Percentiles rank a stretch among this genome's conserved stretches.
Conservation (phyloP, 1,140 invertebrate species). For the Temnothorax curvispinosus region DNA sequence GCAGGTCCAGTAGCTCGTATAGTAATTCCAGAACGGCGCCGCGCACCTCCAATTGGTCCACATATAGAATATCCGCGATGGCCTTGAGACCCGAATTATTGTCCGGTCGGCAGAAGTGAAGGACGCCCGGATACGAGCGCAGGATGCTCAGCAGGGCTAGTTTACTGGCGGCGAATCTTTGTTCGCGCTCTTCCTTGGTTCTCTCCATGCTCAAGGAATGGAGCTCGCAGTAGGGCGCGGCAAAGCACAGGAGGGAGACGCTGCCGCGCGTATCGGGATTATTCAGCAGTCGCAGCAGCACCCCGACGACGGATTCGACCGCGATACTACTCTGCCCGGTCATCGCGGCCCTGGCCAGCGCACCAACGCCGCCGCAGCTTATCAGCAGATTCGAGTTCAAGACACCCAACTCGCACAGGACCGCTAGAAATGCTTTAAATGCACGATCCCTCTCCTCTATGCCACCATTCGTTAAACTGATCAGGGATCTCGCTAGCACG, state of each 20-base stretch:
- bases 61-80: slow-evolving; percentile 94
- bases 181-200: slow-evolving; percentile 91
- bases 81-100: slow-evolving; percentile 91
- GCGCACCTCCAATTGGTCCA: slow-evolving; percentile 95
- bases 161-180: slow-evolving; percentile 93
- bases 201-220: slow-evolving; percentile 89
- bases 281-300: slow-evolving; percentile 95
- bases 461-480: slow-evolving; percentile 93
- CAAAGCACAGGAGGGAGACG: slow-evolving; percentile 93
- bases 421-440: slow-evolving; percentile 92
- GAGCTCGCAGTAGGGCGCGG: slow-evolving; percentile 97
- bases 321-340: slow-evolving; percentile 92
- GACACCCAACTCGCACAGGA: slow-evolving; percentile 94
- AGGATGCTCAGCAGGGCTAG: slow-evolving; percentile 93
- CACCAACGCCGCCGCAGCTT: slow-evolving; percentile 92
- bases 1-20: slow-evolving; percentile 94
- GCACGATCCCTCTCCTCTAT: slow-evolving; percentile 92
- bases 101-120: slow-evolving; percentile 93
- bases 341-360: slow-evolving; percentile 92
- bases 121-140: slow-evolving; percentile 95
- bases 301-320: slow-evolving; percentile 94
- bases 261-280: slow-evolving; percentile 93
- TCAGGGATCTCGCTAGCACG: slow-evolving; percentile 90
- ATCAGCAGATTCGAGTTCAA: slow-evolving; percentile 93
- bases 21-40: slow-evolving; percentile 96